Percentiles rank a stretch among this genome's conserved stretches.
Evolutionary conservation across 1,140 invertebrate species (phyloP).

Genomic region (Apis cerana): DNA sequence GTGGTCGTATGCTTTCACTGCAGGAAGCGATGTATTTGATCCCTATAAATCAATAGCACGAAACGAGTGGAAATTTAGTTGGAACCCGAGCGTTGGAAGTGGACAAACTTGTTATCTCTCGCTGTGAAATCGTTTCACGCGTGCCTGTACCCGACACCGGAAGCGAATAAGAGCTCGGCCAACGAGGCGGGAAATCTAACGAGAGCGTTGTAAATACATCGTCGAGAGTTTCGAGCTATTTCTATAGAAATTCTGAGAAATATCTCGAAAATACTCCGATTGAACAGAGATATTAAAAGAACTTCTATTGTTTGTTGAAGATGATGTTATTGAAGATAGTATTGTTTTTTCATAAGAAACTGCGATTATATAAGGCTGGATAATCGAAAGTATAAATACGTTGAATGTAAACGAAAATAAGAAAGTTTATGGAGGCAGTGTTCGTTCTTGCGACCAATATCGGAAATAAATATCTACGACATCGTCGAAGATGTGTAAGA

Average conservation of each 20-base stretch:
- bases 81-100: no score
- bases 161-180: slow-evolving; percentile 2
- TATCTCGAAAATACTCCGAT: neutral
- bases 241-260: neutral
- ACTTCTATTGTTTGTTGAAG: slow-evolving; percentile 35
- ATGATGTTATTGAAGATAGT: slow-evolving; percentile 24
- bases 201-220: slow-evolving; percentile 13
- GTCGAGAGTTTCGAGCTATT: neutral
- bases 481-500: neutral
- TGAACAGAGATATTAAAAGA: neutral
- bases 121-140: neutral
- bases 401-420: slow-evolving; percentile 5
- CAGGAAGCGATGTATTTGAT: neutral
- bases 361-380: neutral
- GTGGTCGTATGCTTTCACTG: neutral
- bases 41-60: neutral
- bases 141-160: neutral
- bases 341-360: slow-evolving; percentile 18
- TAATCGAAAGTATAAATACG: slow-evolving; percentile 9
- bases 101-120: neutral
- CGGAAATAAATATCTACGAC: neutral
- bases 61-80: neutral
- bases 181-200: neutral
- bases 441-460: neutral
- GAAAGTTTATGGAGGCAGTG: neutral